Conservation (phyloP, 2,888 invertebrate species). For the Busseola fusca region DNA sequence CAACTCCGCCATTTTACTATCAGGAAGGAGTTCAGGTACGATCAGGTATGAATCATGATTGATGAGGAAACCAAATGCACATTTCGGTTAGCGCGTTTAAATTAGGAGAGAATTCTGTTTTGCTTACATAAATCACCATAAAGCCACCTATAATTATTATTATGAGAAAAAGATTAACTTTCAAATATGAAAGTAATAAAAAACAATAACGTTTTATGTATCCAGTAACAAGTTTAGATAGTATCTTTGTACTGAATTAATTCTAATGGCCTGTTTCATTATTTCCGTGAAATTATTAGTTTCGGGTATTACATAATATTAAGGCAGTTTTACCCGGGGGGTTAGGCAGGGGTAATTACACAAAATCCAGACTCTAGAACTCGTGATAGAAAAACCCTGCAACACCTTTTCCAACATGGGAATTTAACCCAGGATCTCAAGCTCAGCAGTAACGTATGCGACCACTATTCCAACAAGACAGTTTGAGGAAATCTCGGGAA, state of each 20-base stretch:
- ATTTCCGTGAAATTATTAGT: neutral
- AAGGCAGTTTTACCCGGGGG: no score
- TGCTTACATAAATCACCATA: neutral
- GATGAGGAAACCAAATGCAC: constrained; percentile 2
- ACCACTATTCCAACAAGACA: no score
- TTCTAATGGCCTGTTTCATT: neutral
- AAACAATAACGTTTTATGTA: neutral
- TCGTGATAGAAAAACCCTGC: no score
- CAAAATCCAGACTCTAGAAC: no score
- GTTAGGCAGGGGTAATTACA: neutral
- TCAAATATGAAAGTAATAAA: neutral
- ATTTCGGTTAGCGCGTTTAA: constrained; percentile 5
- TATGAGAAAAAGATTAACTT: neutral
- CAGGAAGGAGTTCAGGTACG: neutral
- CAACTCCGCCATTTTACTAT: constrained; percentile 4
- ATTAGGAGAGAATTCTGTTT: neutral
- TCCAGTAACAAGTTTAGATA: neutral
- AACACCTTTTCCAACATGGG: no score
- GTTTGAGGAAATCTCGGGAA: no score
- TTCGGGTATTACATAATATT: neutral
- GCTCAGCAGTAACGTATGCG: no score
- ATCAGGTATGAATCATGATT: constrained; percentile 11
- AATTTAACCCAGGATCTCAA: no score
- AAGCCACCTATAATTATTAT: neutral
- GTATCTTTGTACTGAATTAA: neutral